phyloP scores from a whole-genome alignment of 2,113 vertebrate genomes.

The Psettodes erumei region DNA sequence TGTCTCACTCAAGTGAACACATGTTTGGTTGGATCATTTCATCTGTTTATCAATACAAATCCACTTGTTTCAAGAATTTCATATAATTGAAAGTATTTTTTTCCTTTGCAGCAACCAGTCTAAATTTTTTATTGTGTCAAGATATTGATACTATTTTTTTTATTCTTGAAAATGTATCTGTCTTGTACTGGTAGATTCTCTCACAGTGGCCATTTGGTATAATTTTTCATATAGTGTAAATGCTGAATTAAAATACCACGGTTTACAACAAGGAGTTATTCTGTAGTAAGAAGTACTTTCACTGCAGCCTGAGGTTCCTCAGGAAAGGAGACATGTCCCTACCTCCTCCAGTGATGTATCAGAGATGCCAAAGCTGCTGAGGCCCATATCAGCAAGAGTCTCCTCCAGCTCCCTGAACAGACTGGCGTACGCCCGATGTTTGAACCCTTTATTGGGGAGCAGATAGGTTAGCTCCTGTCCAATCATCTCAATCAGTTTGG shows the following conservation, averaged over 20 bases:
- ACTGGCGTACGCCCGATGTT: constrained; percentile 93
- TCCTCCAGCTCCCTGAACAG: constrained; percentile 96
- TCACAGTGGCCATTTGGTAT: neutral
- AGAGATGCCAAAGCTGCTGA: constrained; percentile 97
- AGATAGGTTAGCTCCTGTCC: constrained; percentile 95
- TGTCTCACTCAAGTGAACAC: too few relatives aligned
- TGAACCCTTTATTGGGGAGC: constrained; percentile 94
- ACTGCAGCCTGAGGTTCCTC: neutral
- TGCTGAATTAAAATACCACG: neutral
- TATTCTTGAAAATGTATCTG: too few relatives aligned
- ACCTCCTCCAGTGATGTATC: constrained; percentile 98
- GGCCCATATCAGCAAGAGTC: constrained; percentile 90
- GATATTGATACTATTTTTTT: neutral
- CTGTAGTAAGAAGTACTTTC: neutral
- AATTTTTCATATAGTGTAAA: neutral
- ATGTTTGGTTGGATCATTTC: too few relatives aligned
- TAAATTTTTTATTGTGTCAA: neutral
- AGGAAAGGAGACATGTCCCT: neutral
- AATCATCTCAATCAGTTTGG: constrained; percentile 92
- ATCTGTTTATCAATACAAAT: too few relatives aligned
- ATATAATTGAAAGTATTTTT: too few relatives aligned
- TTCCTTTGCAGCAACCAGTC: too few relatives aligned
- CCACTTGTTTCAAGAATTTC: too few relatives aligned
- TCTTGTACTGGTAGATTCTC: too few relatives aligned
- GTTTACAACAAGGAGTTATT: neutral